phyloP scores from a whole-genome alignment of 2,888 invertebrate genomes.

The Acleris laterana region DNA sequence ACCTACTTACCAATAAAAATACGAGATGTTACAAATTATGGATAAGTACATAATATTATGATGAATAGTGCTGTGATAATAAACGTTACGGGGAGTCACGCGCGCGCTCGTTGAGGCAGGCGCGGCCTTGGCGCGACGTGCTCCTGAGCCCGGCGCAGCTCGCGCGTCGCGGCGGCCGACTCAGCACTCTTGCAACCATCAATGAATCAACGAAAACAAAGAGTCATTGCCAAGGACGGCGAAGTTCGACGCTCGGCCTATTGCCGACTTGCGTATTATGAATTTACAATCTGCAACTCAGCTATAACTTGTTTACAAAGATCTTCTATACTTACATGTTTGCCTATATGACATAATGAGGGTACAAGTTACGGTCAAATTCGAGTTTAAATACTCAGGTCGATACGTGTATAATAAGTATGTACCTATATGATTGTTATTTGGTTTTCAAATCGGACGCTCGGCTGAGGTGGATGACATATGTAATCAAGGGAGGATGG shows the following conservation, averaged over 20 bases:
- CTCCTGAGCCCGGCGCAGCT: conserved; percentile 3
- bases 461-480: conserved; percentile 43
- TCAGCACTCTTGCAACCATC: conserved; percentile 31
- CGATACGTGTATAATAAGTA: not conserved
- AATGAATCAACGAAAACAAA: conserved; percentile 29
- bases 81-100: conserved; percentile 27
- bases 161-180: conserved; percentile 9
- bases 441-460: conserved; percentile 40
- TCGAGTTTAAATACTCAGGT: not conserved
- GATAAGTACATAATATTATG: no score
- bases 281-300: not conserved
- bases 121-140: conserved; percentile 36
- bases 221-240: conserved; percentile 34
- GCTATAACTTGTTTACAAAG: not conserved
- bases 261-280: conserved; percentile 1
- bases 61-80: conserved; percentile 7
- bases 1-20: no score
- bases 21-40: not conserved
- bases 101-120: conserved; percentile 33
- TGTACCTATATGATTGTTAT: not conserved
- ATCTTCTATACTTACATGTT: not conserved
- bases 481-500: conserved; percentile 22
- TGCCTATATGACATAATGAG: no score
- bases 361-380: no score
- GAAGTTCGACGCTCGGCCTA: conserved; percentile 16